Conservation (phyloP, 2,888 invertebrate genomes). For the Nymphalis c-album region DNA sequence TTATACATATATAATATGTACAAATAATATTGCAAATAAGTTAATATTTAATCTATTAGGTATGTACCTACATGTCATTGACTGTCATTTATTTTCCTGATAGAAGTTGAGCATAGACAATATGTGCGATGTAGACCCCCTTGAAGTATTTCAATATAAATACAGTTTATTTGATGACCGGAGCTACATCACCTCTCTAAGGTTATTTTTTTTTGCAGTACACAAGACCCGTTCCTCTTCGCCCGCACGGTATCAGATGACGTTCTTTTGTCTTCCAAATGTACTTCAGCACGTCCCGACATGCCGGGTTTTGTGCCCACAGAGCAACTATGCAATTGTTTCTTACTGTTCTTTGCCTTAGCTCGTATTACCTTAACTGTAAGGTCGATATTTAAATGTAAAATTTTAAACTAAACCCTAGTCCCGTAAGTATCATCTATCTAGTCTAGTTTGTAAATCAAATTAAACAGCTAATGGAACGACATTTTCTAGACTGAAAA, state of each 20-base stretch:
- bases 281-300: conserved; percentile 61
- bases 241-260: conserved; percentile 57
- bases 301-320: conserved; percentile 46
- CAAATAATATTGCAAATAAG: too few relatives aligned
- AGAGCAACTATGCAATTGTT: conserved; percentile 45
- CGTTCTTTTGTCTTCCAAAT: conserved; percentile 63
- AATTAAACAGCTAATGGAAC: not conserved
- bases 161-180: conserved; percentile 11
- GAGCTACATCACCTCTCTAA: conserved; percentile 23
- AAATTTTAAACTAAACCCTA: not conserved
- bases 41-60: too few relatives aligned
- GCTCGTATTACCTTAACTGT: conserved; percentile 33
- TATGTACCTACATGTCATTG: too few relatives aligned
- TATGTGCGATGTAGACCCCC: too few relatives aligned
- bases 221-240: conserved; percentile 31
- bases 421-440: conserved; percentile 17
- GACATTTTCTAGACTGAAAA: not conserved
- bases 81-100: too few relatives aligned
- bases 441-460: conserved; percentile 24
- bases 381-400: conserved; percentile 27
- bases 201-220: conserved; percentile 27
- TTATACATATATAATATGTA: too few relatives aligned
- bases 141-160: too few relatives aligned
- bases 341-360: conserved; percentile 29
- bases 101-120: too few relatives aligned